Evolutionary conservation across 2,888 invertebrate species (phyloP), one percentile per base, ranked within the genome.

Genomic region (Acronicta aceris): DNA sequence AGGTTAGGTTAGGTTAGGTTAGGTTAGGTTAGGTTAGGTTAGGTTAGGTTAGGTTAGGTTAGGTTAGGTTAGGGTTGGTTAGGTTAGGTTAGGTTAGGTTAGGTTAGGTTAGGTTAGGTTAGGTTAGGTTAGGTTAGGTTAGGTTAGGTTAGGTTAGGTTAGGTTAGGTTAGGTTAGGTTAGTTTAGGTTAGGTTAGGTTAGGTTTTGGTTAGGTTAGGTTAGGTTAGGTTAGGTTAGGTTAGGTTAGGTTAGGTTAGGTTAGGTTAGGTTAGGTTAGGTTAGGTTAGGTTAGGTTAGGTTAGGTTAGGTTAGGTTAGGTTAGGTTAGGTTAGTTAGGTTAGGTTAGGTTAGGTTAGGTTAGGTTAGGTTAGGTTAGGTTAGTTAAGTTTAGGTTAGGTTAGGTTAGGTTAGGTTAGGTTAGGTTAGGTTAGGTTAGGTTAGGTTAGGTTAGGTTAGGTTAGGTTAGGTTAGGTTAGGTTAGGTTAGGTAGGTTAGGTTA

Each of bases 51-150:
- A 21, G 21, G 21, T 21, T 21, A 21, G 21, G 21, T 21, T 21
- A 36, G 36, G 36, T 36, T 59, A 61, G 36, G 36, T 64, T 36
- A 21, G 21, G 21, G 2, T 21, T 3, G 21, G 21, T 21, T 21
- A 21, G 21, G 21, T 21, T 21, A 21, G 21, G 21, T 21, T 21
- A 21, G 21, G 21, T 21, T 21, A 21, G 21, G 21, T 21, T 21
- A 51, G 52, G 57, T 54, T 50, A 49, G 41, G 43, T 48, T 46
- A 40, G 53, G 46, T 57, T 38, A 51, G 55, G 57, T 53, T 61
- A 66, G 65, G 66, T 69, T 59, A 54, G 60, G 51, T 59, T 59
- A 55, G 64, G 60, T 64, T 65, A 55, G 64, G 60, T 68, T 65
- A 59, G 62, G 62, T 65, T 59, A 59, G 38, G 38, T 38, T 38